A percentile compares a stretch with the other conserved stretches of the same genome.
These are phyloP conservation scores for Dryobota labecula DNA, from an alignment of 2,888 invertebrate genomes.

Conservation along the genomic window DNA sequence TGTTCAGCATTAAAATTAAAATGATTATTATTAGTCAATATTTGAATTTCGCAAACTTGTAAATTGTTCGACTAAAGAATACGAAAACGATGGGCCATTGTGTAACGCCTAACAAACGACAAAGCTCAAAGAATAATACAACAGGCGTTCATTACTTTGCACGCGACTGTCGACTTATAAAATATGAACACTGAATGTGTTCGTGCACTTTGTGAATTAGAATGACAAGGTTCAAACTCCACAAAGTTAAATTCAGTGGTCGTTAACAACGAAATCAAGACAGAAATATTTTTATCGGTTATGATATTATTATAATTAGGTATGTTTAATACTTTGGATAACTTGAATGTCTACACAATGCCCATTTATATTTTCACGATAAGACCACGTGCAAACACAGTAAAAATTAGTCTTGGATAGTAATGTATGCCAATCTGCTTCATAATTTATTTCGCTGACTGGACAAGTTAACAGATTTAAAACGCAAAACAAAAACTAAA, in stretches of 20 bases:
- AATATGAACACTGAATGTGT: constrained; percentile 33
- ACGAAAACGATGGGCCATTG: constrained; percentile 36
- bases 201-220: constrained; percentile 35
- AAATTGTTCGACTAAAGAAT: constrained; percentile 47
- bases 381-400: neutral
- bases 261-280: neutral
- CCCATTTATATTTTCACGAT: neutral
- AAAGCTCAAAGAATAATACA: constrained; percentile 59
- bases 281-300: neutral
- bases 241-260: neutral
- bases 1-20: constrained; percentile 20
- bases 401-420: neutral
- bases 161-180: constrained; percentile 46
- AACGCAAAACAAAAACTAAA: neutral
- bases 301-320: neutral
- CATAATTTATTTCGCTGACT: too few species aligned
- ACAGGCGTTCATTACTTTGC: constrained; percentile 64
- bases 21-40: constrained; percentile 44
- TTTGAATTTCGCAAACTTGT: constrained; percentile 34
- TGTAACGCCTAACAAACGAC: too few species aligned
- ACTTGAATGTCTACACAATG: neutral
- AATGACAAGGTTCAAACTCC: constrained; percentile 17
- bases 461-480: neutral
- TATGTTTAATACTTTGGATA: constrained; percentile 4
- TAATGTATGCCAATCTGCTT: neutral